These are phyloP conservation scores for Agonopterix alstromeriana DNA, from an alignment of 2,888 invertebrate species.

Conservation along the genomic window DNA sequence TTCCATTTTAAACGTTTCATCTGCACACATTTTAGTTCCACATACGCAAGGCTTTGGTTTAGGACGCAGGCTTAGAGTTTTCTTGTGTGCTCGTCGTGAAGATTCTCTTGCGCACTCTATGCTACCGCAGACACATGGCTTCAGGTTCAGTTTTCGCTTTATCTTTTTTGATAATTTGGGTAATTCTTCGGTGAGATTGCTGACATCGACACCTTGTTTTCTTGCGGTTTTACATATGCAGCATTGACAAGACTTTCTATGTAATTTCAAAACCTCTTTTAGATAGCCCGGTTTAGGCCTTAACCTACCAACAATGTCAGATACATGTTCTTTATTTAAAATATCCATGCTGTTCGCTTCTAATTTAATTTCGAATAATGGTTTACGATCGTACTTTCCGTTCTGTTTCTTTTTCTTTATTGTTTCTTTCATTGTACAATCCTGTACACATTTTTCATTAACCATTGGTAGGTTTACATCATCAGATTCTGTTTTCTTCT, in stretches of 20 bases:
- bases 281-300: not conserved
- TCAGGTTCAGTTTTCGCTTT: too few relatives aligned
- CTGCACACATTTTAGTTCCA: not conserved
- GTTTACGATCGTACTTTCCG: not conserved
- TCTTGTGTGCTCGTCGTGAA: not conserved
- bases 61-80: not conserved
- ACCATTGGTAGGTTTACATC: not conserved
- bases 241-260: slow-evolving; percentile 9
- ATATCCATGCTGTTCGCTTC: slow-evolving; percentile 13
- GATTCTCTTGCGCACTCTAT: slow-evolving; percentile 10
- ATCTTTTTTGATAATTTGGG: not conserved
- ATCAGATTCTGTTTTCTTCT: not conserved
- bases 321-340: slow-evolving; percentile 16
- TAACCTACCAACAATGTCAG: not conserved
- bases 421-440: not conserved
- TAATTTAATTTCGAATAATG: slow-evolving; percentile 11
- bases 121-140: slow-evolving; percentile 15
- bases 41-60: not conserved
- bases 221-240: slow-evolving; percentile 9
- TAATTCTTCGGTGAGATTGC: not conserved
- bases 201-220: not conserved
- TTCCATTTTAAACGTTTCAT: not conserved
- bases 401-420: not conserved
- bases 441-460: not conserved
- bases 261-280: not conserved